These are phyloP conservation scores for Heliconius hortense DNA, from an alignment of 2,888 invertebrate species.

Conservation along the genomic window DNA sequence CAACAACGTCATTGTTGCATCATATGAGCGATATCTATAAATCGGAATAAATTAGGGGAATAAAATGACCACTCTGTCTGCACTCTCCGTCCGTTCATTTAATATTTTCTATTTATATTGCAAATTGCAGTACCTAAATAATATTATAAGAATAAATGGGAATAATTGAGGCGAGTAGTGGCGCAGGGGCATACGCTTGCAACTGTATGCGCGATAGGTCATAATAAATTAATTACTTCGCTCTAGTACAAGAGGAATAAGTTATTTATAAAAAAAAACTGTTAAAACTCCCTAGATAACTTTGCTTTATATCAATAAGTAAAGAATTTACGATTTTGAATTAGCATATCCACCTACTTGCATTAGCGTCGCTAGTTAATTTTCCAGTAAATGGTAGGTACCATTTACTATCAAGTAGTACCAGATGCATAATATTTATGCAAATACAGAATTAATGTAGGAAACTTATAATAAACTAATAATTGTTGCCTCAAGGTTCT, in stretches of 20 bases:
- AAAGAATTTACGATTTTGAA: constrained; percentile 4
- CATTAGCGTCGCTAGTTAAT: constrained; percentile 24
- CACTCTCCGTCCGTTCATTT: no score
- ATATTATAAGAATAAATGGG: no score
- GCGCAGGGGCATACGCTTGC: no score
- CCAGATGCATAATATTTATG: constrained; percentile 32
- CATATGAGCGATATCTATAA: no score
- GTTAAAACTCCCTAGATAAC: constrained; percentile 8
- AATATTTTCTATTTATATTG: no score
- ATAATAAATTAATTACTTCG: no score
- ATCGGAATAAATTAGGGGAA: no score
- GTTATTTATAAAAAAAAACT: neutral
- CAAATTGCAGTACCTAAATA: no score
- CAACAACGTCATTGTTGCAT: no score
- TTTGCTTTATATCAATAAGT: constrained; percentile 16
- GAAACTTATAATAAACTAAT: constrained; percentile 17
- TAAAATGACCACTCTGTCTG: no score
- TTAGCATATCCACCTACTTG: constrained; percentile 34
- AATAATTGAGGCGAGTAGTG: no score
- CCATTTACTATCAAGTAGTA: neutral
- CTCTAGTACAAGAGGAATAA: neutral
- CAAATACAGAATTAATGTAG: constrained; percentile 27
- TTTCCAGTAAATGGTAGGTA: constrained; percentile 11
- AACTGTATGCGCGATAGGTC: no score
- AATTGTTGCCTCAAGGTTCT: constrained; percentile 27